Evolutionary conservation across 2,888 invertebrate species (phyloP), one percentile per base, ranked within the genome.

Genomic region (Linnaemya tessellans): DNA sequence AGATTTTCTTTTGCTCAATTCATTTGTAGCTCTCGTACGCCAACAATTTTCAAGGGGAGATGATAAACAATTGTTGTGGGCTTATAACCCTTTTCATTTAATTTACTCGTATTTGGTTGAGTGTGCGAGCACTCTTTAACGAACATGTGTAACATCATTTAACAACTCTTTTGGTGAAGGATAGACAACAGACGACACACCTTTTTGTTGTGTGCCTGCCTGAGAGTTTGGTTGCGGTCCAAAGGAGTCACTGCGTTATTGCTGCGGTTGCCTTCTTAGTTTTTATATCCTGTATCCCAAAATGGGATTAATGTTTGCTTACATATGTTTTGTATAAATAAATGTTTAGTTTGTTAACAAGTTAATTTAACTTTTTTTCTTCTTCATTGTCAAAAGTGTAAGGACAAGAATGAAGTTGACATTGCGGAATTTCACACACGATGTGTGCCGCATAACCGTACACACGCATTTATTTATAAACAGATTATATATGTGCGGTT

Each of bases 251-350:
- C 49, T 38, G 13, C 22, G 25, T 10, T 30, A 79, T 18, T 35
- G 13, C 22, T n/a, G 9, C n/a, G 46, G 3, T 49, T 46, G 49
- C 9, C 54, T 3, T 60, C 9, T 60, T 38, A 15, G 67, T 43
- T 43, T 7, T 4, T 15, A 25, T 62, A 64, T 80, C 58, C 78
- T 74, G 54, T 70, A 56, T 85, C 84, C 84, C 84, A 74, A 64
- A 85, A 78, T 51, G 62, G 84, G 74, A 85, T 84, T 73, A 80
- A 78, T 80, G 73, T 84, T 84, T 80, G 65, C 65, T 80, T 77
- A 75, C 80, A 84, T 80, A 84, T 80, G 80, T 84, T 68, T 65
- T 25, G 51, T 68, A 4, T 70, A 70, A 70, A 79, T 70, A 79
- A 62, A 62, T 70, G 56, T 77, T 68, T 73, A 22, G 60, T 80